Base-by-base conservation (phyloP, 2,888 invertebrate species). In the Pharmacophagus antenor region DNA sequence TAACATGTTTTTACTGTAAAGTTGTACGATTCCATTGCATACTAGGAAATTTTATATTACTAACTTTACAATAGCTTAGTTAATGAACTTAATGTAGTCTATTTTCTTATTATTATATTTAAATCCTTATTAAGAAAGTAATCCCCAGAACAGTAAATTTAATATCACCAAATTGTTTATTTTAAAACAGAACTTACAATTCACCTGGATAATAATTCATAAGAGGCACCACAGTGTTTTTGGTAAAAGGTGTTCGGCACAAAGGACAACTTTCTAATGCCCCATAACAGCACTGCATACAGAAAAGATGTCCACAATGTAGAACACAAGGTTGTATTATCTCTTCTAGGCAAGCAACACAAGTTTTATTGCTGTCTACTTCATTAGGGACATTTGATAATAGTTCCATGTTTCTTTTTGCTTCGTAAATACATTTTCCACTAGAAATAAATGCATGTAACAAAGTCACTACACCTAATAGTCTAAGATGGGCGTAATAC, bases 301-400 rank as follows among this genome's bases (percentile, higher is more conserved):
- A 91, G 62, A 91, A 90, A 49, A 90, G 73, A 73, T 91, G 91
- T 0, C 91, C 91, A 63, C 91, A 91, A 1, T 82, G 87, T 22
- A 91, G 66, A 0, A 84, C 88, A 76, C 90, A 91, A 0, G 91
- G 90, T 12, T 89, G 84, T 5, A 78, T 3, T 59, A 91, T 88
- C 65, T 88, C 87, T 61, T 91, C 91, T 56, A 91, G 71, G 60
- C 91, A 91, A 2, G 91, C 88, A 0, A 82, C 80, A 81, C 91
- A 91, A 1, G 84, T 82, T 63, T 79, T 88, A 54, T 69, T 79
- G 62, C 71, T 88, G n/a, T 88, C 86, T 1, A 89, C 85, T 65
- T 90, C 89, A 73, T 84, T 84, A 0, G 87, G 83, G 53, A 82
- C 70, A 31, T 86, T 84, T 58, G 70, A 79, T 76, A 88, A 77